Conservation (phyloP, 2,113 vertebrate genomes). For the Glaucomys volans region DNA sequence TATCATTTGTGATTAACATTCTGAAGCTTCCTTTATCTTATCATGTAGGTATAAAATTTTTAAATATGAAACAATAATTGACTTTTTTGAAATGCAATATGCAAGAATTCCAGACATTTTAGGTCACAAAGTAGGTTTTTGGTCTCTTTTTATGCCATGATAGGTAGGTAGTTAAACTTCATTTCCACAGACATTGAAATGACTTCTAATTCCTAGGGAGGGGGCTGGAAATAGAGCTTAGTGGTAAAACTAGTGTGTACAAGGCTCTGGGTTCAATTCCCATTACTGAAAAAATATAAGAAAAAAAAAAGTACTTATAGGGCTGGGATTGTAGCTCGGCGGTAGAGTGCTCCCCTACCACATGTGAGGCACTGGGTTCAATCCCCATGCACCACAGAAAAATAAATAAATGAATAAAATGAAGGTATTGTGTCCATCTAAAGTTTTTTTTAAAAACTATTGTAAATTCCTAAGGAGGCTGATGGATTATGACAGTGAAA, state of each 20-base stretch:
- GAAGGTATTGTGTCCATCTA: too few species aligned
- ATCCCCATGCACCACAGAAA: too few species aligned
- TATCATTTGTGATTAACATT: background rate
- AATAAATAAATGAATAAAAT: too few species aligned
- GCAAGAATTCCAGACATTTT: background rate
- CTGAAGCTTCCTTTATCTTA: background rate
- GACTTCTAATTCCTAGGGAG: background rate
- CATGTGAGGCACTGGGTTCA: too few species aligned
- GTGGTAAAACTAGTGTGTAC: too few species aligned
- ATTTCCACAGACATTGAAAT: background rate
- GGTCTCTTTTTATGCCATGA: background rate
- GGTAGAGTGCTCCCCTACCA: too few species aligned
- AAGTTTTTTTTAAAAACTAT: too few species aligned
- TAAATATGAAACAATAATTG: background rate
- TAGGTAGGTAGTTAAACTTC: background rate
- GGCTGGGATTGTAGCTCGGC: too few species aligned
- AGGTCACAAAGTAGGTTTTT: background rate
- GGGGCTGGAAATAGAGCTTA: too few species aligned
- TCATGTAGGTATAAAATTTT: background rate
- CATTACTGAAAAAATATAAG: too few species aligned
- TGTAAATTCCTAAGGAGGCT: background rate
- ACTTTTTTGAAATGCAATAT: background rate
- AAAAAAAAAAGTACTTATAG: background rate
- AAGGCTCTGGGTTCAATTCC: too few species aligned
- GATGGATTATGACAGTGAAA: background rate